phyloP scores from a whole-genome alignment of 2,797 vertebrate genomes.

The Gymnodraco acuticeps region DNA sequence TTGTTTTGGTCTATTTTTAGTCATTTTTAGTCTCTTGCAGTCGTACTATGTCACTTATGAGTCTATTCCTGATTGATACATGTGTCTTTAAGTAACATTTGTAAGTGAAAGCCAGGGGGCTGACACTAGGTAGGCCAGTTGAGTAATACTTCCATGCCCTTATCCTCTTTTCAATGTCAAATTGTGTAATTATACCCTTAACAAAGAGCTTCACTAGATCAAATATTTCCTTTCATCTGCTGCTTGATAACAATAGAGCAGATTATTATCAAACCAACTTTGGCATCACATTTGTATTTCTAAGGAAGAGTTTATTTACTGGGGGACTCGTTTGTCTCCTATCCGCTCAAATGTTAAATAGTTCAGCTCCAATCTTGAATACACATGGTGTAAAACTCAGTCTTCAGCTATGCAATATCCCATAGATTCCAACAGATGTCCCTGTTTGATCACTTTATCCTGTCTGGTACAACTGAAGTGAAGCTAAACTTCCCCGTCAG shows the following conservation, averaged over 20 bases:
- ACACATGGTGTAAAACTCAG: neutral
- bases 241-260: neutral
- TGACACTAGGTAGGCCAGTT: too few species aligned
- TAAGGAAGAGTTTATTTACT: neutral
- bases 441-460: conserved; percentile 43
- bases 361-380: neutral
- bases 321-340: neutral
- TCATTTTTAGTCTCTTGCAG: too few species aligned
- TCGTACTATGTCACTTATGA: too few species aligned
- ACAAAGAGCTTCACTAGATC: neutral
- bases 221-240: neutral
- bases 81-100: too few species aligned
- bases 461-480: neutral
- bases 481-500: neutral
- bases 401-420: conserved; percentile 45
- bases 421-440: conserved; percentile 69
- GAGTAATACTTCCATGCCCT: too few species aligned
- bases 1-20: too few species aligned
- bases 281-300: neutral
- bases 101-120: too few species aligned
- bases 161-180: neutral
- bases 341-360: neutral
- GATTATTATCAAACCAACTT: neutral
- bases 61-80: too few species aligned
- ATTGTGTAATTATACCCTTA: neutral